A percentile compares a stretch with the other conserved stretches of the same genome.
Conservation (phyloP, 2,797 vertebrate species). For the Ambastaia sidthimunki region DNA sequence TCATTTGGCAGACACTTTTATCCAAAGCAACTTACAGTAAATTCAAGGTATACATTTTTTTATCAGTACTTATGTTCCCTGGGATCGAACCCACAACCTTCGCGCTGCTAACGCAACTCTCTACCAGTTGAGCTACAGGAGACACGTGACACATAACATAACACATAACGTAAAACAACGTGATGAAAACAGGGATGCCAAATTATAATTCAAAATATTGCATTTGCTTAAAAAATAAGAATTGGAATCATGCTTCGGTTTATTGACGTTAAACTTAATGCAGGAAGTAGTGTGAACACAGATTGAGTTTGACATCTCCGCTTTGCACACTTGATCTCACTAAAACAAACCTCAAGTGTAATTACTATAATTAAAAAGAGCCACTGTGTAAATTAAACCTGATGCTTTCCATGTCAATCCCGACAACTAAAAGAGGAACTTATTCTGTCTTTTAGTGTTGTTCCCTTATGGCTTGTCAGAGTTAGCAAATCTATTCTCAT, state of each 20-base stretch:
- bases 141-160: too few relatives aligned
- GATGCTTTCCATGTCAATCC: constrained; percentile 28
- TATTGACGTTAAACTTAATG: background rate
- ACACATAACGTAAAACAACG: too few relatives aligned
- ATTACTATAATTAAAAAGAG: constrained; percentile 36
- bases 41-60: too few relatives aligned
- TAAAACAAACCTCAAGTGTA: constrained; percentile 32
- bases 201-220: background rate
- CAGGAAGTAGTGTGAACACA: background rate
- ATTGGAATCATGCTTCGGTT: background rate
- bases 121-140: too few relatives aligned
- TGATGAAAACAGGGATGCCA: background rate
- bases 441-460: constrained; percentile 17
- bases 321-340: background rate
- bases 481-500: constrained; percentile 39
- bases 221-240: background rate
- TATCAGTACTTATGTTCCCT: too few relatives aligned
- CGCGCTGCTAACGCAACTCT: too few relatives aligned
- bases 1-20: too few relatives aligned
- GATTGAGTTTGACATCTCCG: background rate
- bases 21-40: too few relatives aligned
- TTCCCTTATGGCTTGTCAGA: constrained; percentile 28
- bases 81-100: too few relatives aligned
- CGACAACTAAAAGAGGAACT: constrained; percentile 13
- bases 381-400: constrained; percentile 25